phyloP scores from a whole-genome alignment of 2,888 invertebrate genomes.

The Allacma fusca region DNA sequence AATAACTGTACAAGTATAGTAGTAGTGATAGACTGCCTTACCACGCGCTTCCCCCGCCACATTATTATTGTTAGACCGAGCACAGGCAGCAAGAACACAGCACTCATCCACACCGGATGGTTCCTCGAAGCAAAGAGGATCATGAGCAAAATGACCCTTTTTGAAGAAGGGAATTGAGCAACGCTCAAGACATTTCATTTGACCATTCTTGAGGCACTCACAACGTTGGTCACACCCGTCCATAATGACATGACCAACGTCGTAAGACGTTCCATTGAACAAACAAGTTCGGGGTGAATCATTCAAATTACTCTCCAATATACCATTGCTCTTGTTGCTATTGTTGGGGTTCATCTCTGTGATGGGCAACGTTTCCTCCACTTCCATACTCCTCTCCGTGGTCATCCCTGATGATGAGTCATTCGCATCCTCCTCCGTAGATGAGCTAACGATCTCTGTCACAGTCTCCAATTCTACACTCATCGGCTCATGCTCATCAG shows the following conservation, averaged over 20 bases:
- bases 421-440: not conserved
- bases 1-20: not conserved
- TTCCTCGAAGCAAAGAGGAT: conserved; percentile 78
- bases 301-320: conserved; percentile 7
- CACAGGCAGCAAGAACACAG: conserved; percentile 61
- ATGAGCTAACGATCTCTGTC: not conserved
- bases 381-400: conserved; percentile 18
- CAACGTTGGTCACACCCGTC: conserved; percentile 81
- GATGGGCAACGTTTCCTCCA: not conserved
- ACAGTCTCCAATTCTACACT: not conserved
- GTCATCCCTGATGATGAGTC: conserved; percentile 30
- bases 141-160: conserved; percentile 72
- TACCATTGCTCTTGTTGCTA: conserved; percentile 23
- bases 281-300: not conserved
- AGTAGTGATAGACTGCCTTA: conserved; percentile 37
- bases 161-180: conserved; percentile 76
- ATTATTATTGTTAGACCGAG: conserved; percentile 48
- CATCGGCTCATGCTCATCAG: conserved; percentile 18
- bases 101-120: conserved; percentile 69
- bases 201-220: conserved; percentile 73
- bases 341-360: conserved; percentile 1
- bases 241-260: conserved; percentile 73
- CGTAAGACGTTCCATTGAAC: conserved; percentile 58
- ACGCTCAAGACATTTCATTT: conserved; percentile 74
- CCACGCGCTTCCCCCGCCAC: conserved; percentile 53